Base-by-base conservation (phyloP, 2,797 vertebrate species). In the Catamblyrhynchus diadema region DNA sequence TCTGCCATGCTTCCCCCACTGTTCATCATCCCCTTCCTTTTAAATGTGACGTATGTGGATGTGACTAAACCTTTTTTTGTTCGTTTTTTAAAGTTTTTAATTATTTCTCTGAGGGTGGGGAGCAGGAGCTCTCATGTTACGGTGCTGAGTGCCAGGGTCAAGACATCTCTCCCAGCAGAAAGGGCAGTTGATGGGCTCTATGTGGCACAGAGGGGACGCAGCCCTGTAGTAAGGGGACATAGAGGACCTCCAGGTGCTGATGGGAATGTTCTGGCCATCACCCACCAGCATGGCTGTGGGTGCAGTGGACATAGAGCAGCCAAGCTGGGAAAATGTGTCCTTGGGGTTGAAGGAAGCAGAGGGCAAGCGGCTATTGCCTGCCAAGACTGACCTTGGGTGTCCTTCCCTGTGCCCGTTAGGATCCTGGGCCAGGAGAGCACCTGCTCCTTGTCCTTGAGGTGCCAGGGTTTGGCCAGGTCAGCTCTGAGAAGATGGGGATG, bases 1-100 rank as follows among this genome's bases (percentile, higher is more conserved):
- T 47, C 73, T 28, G 28, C 90, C 51, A 21, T 1, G 2, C 51
- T 75, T 14, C 16, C 18, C 54, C 0, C 0, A 14, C 75, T 67
- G 24, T 73, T 44, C 67, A 67, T 79, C 74, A 42, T 59, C 86
- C 75, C 93, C 60, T 91, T 64, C 18, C 35, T 95, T 96, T 94
- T 91, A 86, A 79, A 95, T 94, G 97, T 96, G 96, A 94, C 1
- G 19, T 97, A 90, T 6, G 79, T 94, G 95, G 80, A 74, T 91
- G 92, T 97, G 86, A 95, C 64, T 87, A 51, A 83, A 81, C 42
- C n/a, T 32, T 24, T 21, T 35, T n/a, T 42, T 65, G 24, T n/a
- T 44, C 9, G 4, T 19, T 54, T 54, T 25, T 57, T 35, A 8
- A 48, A 18, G 17, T 39, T 74, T 78, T 57, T 21, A 42, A 50